phyloP scores from a whole-genome alignment of 92 coral and sea anemone species.

The Parazoanthus atlanticus region DNA sequence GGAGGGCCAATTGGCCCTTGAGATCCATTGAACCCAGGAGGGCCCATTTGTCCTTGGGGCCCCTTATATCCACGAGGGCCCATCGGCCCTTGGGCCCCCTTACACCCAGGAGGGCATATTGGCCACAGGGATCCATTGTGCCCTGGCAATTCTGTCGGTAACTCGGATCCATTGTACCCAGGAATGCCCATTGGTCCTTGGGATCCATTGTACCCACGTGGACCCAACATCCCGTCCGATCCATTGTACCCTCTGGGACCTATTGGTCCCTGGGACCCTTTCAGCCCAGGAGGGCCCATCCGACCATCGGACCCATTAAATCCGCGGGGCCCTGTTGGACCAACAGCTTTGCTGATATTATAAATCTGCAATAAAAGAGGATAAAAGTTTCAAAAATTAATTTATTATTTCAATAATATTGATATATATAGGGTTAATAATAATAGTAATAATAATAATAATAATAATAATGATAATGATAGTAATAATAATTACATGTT shows the following conservation, averaged over 20 bases:
- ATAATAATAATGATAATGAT: too few species aligned
- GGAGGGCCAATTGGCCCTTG: conserved; percentile 16
- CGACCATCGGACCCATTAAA: conserved; percentile 54
- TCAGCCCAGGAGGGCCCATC: conserved; percentile 46
- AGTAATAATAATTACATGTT: too few species aligned
- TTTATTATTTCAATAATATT: too few species aligned
- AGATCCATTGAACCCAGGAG: conserved; percentile 45
- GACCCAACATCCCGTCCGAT: conserved; percentile 16
- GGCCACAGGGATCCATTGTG: conserved; percentile 3
- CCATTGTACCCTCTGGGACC: conserved; percentile 54
- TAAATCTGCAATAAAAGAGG: neutral
- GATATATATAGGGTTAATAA: too few species aligned
- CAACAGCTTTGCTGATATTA: neutral
- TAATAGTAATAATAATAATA: too few species aligned
- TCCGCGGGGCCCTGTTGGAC: conserved; percentile 51
- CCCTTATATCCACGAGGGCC: neutral
- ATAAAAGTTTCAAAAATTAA: too few species aligned
- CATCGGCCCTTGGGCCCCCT: conserved; percentile 5
- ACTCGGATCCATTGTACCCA: neutral
- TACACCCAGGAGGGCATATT: neutral
- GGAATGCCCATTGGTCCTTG: conserved; percentile 8
- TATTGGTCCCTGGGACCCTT: conserved; percentile 32
- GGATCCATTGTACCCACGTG: conserved; percentile 38
- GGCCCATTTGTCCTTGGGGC: conserved; percentile 1
- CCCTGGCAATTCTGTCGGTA: neutral